These are phyloP conservation scores for Macrobrachium nipponense DNA, from an alignment of 1,140 invertebrate genomes.

Conservation along the genomic window DNA sequence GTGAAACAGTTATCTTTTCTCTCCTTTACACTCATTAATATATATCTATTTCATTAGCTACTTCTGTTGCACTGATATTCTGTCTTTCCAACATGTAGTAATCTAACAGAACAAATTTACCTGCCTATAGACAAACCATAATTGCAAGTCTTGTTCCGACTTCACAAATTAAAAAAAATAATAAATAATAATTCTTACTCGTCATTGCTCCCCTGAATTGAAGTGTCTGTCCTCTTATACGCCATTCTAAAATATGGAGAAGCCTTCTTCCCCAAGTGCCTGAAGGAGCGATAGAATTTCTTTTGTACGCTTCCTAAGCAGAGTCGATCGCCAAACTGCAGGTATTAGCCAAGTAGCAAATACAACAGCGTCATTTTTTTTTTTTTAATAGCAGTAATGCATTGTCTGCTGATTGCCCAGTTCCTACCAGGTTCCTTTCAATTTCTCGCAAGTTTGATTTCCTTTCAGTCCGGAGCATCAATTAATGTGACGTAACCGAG, in stretches of 20 bases:
- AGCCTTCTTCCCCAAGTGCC: constrained; percentile 16
- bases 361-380: not conserved
- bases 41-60: not conserved
- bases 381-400: not conserved
- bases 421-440: not conserved
- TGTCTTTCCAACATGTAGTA: constrained; percentile 16
- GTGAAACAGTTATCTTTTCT: constrained; percentile 24
- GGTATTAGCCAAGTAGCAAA: not conserved
- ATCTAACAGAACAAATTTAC: constrained; percentile 28
- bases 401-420: not conserved
- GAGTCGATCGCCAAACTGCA: not conserved
- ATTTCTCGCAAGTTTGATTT: constrained; percentile 32
- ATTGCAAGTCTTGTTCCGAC: not conserved
- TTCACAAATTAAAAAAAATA: constrained; percentile 4
- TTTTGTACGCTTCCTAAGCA: constrained; percentile 13
- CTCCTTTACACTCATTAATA: not conserved
- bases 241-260: constrained; percentile 7
- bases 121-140: constrained; percentile 10
- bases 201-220: constrained; percentile 33
- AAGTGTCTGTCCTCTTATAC: constrained; percentile 4
- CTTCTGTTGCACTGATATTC: no score
- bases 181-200: constrained; percentile 5
- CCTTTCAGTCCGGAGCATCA: constrained; percentile 15
- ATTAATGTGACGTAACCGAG: not conserved
- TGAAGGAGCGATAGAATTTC: constrained; percentile 22